phyloP scores from a whole-genome alignment of 2,113 vertebrate species.

The Lophura nycthemera region DNA sequence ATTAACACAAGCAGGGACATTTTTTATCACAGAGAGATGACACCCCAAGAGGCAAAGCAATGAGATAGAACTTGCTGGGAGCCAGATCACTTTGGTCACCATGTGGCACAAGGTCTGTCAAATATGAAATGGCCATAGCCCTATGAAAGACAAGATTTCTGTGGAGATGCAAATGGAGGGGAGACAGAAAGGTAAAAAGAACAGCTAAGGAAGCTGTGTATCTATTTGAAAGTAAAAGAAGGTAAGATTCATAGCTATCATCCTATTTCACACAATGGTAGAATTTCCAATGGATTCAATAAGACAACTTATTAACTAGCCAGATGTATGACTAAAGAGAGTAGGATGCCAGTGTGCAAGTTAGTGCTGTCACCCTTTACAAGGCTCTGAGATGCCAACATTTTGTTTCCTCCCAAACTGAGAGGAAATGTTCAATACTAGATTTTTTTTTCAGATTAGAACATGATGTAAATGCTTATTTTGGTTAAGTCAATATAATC shows the following conservation, averaged over 20 bases:
- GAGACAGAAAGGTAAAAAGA: background rate
- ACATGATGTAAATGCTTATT: background rate
- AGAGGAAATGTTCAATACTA: background rate
- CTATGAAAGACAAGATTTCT: background rate
- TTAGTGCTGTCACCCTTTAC: background rate
- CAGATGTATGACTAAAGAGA: rapidly evolving
- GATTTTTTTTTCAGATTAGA: background rate
- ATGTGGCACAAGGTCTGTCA: background rate
- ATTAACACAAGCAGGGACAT: background rate
- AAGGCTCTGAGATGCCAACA: background rate
- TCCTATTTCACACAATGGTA: background rate
- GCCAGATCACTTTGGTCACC: background rate
- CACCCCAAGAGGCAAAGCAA: background rate
- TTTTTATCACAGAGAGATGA: background rate
- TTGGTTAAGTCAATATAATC: background rate
- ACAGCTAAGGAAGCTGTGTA: background rate
- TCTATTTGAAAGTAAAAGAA: background rate
- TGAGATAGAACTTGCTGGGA: background rate
- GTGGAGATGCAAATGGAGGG: background rate
- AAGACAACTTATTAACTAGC: background rate
- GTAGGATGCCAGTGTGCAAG: rapidly evolving
- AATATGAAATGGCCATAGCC: background rate
- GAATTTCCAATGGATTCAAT: background rate
- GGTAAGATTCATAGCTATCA: background rate
- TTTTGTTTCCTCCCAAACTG: background rate